Evolutionary conservation across 2,113 vertebrate genomes (phyloP), one percentile per base, ranked within the genome.

Genomic region (Pavo muticus): DNA sequence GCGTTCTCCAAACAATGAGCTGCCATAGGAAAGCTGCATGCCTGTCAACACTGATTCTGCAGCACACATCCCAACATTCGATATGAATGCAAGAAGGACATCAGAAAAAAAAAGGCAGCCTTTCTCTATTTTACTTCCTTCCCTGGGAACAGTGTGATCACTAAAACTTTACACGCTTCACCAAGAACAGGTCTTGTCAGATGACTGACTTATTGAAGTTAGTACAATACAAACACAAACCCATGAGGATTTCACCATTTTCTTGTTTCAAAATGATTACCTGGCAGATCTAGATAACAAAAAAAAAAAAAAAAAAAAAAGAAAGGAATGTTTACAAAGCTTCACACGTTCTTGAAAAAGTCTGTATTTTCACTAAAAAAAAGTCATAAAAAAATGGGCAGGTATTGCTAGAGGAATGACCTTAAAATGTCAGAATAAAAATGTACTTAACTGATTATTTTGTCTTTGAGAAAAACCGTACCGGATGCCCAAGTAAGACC

Each of bases 311-410:
- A 13, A 24, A 24, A 50, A 6, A 50, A 50, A 50, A 50, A 50
- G 12, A 25, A 32, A 18, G 1, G 83, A 64, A 44, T 12, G 68
- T 8, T 80, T 0, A 0, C 44, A 90, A 59, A 60, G 20, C 7
- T n/a, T 56, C 2, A 30, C 24, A 69, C 24, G 56, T 42, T 84
- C 35, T 45, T 69, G 32, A 80, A 87, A 60, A 65, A 1, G 20
- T 37, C 72, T 39, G 5, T 20, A 60, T 37, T 72, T 84, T 60
- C 14, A 52, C 32, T 35, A 13, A 60, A 77, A 84, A 35, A 44
- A 61, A 37, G 48, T 54, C 14, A 54, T 54, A 10, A 29, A 52
- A 47, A 52, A n/a, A 2, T 4, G n/a, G 45, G 16, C 24, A 68
- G 30, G 25, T 24, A 19, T 17, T 70, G 42, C 68, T 37, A 9